Evolutionary conservation across 2,797 vertebrate species (phyloP).

Genomic region (Anabas testudineus): DNA sequence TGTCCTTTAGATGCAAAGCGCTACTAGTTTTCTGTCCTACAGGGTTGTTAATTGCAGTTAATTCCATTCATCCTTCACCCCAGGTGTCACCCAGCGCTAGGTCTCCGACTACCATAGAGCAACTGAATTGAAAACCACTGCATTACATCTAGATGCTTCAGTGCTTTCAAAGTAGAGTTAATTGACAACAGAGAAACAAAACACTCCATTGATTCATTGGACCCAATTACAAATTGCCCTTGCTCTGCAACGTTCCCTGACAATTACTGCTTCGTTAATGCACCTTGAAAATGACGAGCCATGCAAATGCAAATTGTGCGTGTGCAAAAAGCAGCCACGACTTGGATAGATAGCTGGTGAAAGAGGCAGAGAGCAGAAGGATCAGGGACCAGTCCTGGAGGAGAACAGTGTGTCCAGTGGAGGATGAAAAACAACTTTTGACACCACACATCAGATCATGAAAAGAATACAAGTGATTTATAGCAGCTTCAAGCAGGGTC

Average conservation of each 20-base stretch:
- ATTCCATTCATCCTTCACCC: constrained; percentile 40
- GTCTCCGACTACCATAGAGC: constrained; percentile 22
- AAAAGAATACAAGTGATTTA: constrained; percentile 56
- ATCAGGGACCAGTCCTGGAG: constrained; percentile 73
- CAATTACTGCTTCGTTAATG: constrained; percentile 60
- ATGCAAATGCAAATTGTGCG: constrained; percentile 73
- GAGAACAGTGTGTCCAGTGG: constrained; percentile 77
- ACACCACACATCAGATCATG: constrained; percentile 67
- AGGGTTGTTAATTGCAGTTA: constrained; percentile 34
- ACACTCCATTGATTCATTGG: constrained; percentile 44
- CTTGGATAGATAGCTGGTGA: constrained; percentile 61
- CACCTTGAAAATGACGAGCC: constrained; percentile 61
- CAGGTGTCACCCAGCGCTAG: constrained; percentile 19
- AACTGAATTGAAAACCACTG: constrained; percentile 26
- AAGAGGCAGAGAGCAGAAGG: constrained; percentile 58
- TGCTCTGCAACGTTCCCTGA: constrained; percentile 46
- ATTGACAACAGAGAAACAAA: constrained; percentile 51
- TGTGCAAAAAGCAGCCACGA: constrained; percentile 52
- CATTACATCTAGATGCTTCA: constrained; percentile 59
- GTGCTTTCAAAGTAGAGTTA: constrained; percentile 57
- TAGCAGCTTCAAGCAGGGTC: constrained; percentile 21
- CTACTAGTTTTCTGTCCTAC: constrained; percentile 37
- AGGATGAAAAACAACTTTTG: constrained; percentile 81
- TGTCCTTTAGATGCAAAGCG: constrained; percentile 43
- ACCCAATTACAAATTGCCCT: constrained; percentile 55